A percentile compares a stretch with the other conserved stretches of the same genome.
Evolutionary conservation across 2,113 vertebrate species (phyloP).

Genomic region (Atlantisia rogersi): DNA sequence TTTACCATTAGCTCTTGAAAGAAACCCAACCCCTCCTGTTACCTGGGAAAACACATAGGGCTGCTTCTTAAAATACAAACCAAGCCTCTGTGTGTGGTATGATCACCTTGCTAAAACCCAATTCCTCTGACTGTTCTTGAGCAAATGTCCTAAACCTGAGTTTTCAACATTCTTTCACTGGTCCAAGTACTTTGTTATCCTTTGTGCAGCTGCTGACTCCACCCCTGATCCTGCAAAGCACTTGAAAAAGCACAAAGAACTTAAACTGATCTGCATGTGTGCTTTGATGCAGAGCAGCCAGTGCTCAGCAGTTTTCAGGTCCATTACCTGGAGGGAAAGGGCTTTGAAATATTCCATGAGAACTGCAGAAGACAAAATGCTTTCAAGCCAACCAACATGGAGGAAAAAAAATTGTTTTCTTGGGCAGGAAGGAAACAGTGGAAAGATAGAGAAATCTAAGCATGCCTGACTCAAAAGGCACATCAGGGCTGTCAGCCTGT

Average conservation of each 20-base stretch:
- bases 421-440: background rate
- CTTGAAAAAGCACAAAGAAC: background rate
- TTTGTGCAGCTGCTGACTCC: background rate
- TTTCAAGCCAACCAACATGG: background rate
- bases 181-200: background rate
- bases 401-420: background rate
- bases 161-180: background rate
- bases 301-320: background rate
- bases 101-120: accelerated
- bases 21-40: accelerated
- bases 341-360: background rate
- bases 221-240: background rate
- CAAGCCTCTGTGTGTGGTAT: background rate
- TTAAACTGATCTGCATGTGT: background rate
- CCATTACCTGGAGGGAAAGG: background rate
- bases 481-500: background rate
- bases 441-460: background rate
- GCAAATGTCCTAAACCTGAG: background rate
- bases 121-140: background rate
- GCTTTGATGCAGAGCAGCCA: background rate
- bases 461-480: background rate
- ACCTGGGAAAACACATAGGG: background rate
- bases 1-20: background rate
- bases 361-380: background rate
- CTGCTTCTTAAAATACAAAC: background rate